Percentiles rank a stretch among this genome's conserved stretches.
phyloP scores from a whole-genome alignment of 1,140 invertebrate genomes.

The Plutomurus gul region DNA sequence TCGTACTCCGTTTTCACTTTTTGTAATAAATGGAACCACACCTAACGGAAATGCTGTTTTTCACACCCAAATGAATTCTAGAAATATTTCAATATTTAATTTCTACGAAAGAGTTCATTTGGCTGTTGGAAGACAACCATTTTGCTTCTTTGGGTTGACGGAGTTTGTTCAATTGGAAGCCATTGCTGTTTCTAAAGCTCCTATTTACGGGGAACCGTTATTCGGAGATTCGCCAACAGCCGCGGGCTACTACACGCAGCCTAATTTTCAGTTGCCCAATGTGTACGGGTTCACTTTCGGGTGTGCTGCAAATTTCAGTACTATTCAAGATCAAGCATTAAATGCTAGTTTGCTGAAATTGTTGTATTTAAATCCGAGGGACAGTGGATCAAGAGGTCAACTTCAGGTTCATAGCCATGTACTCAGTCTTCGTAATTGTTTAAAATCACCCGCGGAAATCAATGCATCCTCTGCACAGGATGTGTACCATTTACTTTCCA shows the following conservation, averaged over 20 bases:
- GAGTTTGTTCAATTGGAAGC: slow-evolving; percentile 9
- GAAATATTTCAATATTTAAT: not conserved
- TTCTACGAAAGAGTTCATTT: not conserved
- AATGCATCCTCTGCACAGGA: not conserved
- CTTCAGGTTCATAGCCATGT: not conserved
- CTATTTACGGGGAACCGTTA: slow-evolving; percentile 27
- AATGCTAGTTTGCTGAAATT: not conserved
- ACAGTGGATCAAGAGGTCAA: not conserved
- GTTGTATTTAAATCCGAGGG: slow-evolving; percentile 16
- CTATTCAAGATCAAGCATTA: not conserved
- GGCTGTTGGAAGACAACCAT: not conserved
- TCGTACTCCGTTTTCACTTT: slow-evolving; percentile 16
- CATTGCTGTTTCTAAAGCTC: slow-evolving; percentile 12
- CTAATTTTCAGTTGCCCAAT: not conserved
- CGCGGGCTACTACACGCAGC: not conserved
- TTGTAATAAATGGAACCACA: not conserved
- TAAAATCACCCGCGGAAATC: not conserved
- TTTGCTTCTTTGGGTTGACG: not conserved
- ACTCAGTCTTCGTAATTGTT: not conserved
- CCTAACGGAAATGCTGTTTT: not conserved
- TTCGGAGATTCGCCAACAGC: not conserved
- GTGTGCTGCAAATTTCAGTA: slow-evolving; percentile 31
- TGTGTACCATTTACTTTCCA: not conserved
- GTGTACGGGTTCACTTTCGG: not conserved
- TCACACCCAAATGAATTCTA: not conserved